These are phyloP conservation scores for Idaea straminata DNA, from an alignment of 2,888 invertebrate genomes.

Conservation along the genomic window DNA sequence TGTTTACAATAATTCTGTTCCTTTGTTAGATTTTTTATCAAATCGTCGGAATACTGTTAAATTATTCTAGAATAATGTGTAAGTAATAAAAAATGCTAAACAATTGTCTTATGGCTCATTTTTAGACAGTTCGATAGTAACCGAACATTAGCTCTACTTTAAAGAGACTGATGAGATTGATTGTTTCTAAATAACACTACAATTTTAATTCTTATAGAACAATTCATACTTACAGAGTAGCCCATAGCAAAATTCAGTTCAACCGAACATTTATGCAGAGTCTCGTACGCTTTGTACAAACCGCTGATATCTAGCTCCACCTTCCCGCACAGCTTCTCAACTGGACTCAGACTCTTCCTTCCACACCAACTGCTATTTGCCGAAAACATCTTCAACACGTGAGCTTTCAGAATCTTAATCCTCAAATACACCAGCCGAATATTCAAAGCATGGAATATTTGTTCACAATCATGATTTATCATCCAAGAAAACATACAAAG, in stretches of 20 bases:
- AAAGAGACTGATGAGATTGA: no score
- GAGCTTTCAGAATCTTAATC: background rate
- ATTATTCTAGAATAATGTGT: no score
- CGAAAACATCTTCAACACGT: background rate
- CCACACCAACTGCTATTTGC: background rate
- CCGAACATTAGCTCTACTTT: no score
- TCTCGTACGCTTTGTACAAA: background rate
- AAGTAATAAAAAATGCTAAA: no score
- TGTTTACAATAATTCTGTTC: no score
- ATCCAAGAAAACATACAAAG: background rate
- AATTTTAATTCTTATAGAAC: no score
- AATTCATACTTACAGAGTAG: background rate
- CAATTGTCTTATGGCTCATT: no score
- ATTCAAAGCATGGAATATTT: background rate
- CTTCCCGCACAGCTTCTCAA: background rate
- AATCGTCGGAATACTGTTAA: no score
- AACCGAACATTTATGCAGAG: background rate
- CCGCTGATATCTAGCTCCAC: background rate
- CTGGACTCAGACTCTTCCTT: background rate
- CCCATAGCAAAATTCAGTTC: background rate
- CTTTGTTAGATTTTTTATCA: no score
- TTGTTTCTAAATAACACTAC: no score
- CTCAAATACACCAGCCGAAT: background rate
- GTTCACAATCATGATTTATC: background rate
- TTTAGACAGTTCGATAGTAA: no score